phyloP scores from a whole-genome alignment of 2,888 invertebrate species.

The Drosophila pegasa region DNA sequence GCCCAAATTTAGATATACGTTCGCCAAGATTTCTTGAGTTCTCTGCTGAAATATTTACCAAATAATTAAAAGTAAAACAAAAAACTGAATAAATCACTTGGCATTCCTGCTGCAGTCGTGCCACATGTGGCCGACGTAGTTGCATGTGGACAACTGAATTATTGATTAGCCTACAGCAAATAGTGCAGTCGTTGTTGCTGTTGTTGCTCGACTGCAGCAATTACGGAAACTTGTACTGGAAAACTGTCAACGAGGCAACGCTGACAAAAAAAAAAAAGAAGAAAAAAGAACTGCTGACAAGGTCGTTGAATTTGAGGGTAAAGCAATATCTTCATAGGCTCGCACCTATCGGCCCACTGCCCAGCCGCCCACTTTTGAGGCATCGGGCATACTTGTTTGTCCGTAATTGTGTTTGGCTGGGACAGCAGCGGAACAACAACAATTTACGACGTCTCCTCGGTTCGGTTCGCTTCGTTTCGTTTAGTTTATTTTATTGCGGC shows the following conservation, averaged over 20 bases:
- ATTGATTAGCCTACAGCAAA: conserved; percentile 58
- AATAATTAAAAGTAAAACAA: neutral
- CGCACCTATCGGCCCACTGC: neutral
- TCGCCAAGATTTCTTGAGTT: neutral
- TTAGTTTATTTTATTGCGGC: conserved; percentile 71
- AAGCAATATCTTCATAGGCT: conserved; percentile 21
- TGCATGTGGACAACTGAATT: conserved; percentile 34
- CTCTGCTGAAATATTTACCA: neutral
- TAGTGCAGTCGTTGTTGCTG: conserved; percentile 26
- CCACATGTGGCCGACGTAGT: conserved; percentile 2
- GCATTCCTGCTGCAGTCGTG: neutral
- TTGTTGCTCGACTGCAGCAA: conserved; percentile 21
- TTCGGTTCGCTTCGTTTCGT: conserved; percentile 43
- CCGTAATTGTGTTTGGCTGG: conserved; percentile 65
- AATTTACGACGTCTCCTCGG: conserved; percentile 49
- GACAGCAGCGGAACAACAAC: conserved; percentile 38
- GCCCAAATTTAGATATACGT: too few relatives aligned
- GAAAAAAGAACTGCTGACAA: conserved; percentile 59
- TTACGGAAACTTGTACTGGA: conserved; percentile 42
- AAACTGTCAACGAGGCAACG: conserved; percentile 65
- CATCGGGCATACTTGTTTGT: conserved; percentile 27
- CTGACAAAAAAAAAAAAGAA: conserved; percentile 25
- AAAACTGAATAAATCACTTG: neutral
- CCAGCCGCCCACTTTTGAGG: neutral
- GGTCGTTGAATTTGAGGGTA: conserved; percentile 59